Base-by-base conservation (phyloP, 2,888 invertebrate genomes). In the Orthosia cruda region DNA sequence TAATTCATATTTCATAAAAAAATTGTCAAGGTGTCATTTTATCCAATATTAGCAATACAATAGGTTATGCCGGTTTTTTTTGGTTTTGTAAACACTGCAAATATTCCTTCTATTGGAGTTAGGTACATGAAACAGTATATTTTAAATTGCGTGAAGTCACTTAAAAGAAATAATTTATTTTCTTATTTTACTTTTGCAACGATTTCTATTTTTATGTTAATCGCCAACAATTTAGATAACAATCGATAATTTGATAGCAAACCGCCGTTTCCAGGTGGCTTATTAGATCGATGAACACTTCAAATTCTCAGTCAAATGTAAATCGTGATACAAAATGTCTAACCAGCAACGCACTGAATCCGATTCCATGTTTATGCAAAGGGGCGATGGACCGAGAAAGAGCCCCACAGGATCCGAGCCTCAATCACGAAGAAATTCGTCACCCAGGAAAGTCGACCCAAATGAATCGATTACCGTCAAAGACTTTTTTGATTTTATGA, bases 401-500 rank as follows among this genome's bases (percentile, higher is more conserved):
- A 91, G 93, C 83, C 93, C 94, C 0, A 80, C 78, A n/a, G 88
- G 88, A 23, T 90, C 92, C 0, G 93, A 93, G 26, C 55, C 91
- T 26, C 83, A 91, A 2, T 90, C 94, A 2, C 88, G 92, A 76
- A 90, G 88, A 84, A 94, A 92, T 83, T 93, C 93, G 1, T 67
- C 84, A 2, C 88, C 84, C 2, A 94, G 92, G 79, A 59, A 89
- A n/a, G 87, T 68, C 52, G 83, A 91, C 54, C 91, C 93, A 72
- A 95, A 97, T 0, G 97, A 98, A 92, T 97, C 98, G 49, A 97
- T 98, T 65, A 97, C 98, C 0, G 97, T 98, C 12, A 97, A 97
- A 91, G 97, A 97, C 87, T 98, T 98, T 89, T 97, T 98, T 87
- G 98, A 98, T 89, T 98, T 98, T 89, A 97, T 98, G 95, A 97